Evolutionary conservation across 2,888 invertebrate species (phyloP), one percentile per base, ranked within the genome.

Genomic region (Scaptodrosophila latifasciaeformis): DNA sequence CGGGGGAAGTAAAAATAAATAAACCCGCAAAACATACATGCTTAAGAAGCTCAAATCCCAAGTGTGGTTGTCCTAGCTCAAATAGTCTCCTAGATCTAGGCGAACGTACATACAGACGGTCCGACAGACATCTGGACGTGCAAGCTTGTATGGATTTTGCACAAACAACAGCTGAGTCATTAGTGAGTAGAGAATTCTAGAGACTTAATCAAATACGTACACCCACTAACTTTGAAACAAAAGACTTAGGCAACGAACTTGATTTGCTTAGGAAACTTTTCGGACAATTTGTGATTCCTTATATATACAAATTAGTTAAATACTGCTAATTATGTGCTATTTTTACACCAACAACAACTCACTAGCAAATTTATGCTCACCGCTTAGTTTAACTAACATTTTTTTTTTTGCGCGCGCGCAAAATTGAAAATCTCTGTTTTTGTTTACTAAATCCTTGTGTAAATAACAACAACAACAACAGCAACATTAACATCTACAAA

Each of bases 171-270:
- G n/a, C n/a, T n/a, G n/a, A n/a, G n/a, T n/a, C n/a, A n/a, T n/a
- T n/a, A n/a, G n/a, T n/a, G n/a, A n/a, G n/a, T n/a, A n/a, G n/a
- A n/a, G n/a, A n/a, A n/a, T n/a, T n/a, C n/a, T n/a, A 24, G 7
- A 24, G 24, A 24, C 31, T 7, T 31, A 31, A 31, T 6, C 9
- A 27, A 7, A 24, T 5, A 24, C 24, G 24, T 5, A 24, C 24
- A 24, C 24, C 7, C 24, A 24, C 24, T 7, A 24, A 24, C 24
- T 24, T 31, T 10, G 12, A 60, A 49, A 61, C 62, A 42, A 74
- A 80, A 70, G 75, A 80, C 81, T 75, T 65, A 49, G 55, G 67
- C 74, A 75, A 78, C 75, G 63, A 75, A 81, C 81, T 81, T 63
- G 70, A 66, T 57, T 62, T 56, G 50, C 31, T 46, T n/a, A 17